Base-by-base conservation (phyloP, 1,140 invertebrate genomes). In the Bombus huntii region DNA sequence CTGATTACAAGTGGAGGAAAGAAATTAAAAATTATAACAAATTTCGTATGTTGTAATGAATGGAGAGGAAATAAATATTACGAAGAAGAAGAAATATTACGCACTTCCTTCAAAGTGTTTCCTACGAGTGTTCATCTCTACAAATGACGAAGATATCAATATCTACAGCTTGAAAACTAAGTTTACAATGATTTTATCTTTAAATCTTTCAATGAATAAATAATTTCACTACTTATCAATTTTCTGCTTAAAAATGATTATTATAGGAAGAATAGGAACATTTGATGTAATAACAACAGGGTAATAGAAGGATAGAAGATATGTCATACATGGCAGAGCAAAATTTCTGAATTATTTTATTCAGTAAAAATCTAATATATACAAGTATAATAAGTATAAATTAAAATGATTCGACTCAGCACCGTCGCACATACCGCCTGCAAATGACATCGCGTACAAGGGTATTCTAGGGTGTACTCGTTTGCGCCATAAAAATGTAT, bases 311-410 rank as follows among this genome's bases (percentile, higher is more conserved):
- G 37, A 82, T 66, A 53, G 3, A 74, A 47, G 31, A 42, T 39
- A 57, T 71, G 13, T 62, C 4, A 5, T 18, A 59, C 37, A 73
- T 31, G 57, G 62, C 31, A 8, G 71, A 72, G 59, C n/a, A 31
- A 85, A 71, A 90, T 81, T 90, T 87, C 85, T 83, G 44, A 92
- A 90, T 82, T 71, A 71, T 87, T 94, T 94, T 94, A 94, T 94
- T 94, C 86, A 78, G 92, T 94, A 92, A 94, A 93, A 93, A 84
- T 94, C 93, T 94, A 94, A 80, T 94, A 94, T 94, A 94, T 94
- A 94, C 93, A 94, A 94, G 89, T 66, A 62, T 90, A 83, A 31
- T 83, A 90, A 89, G 75, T 94, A 94, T 94, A 94, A 94, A 94
- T 94, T 93, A 94, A 93, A 90, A 91, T 92, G 92, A 90, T 92